Evolutionary conservation across 2,797 vertebrate genomes (phyloP).

Genomic region (Clamator glandarius): DNA sequence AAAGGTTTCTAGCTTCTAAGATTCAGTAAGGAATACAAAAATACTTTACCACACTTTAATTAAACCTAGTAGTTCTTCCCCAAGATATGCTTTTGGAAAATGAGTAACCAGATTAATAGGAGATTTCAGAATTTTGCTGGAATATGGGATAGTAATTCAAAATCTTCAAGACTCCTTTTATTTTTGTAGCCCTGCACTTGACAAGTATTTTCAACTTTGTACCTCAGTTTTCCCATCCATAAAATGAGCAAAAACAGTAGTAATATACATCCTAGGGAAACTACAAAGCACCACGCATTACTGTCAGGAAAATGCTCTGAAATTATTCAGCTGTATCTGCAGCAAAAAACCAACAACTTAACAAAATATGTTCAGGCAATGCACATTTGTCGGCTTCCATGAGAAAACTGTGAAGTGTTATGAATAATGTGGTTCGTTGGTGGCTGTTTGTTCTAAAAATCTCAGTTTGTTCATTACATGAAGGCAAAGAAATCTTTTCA

Average conservation of each 20-base stretch:
- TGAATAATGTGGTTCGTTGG: slow-evolving; percentile 54
- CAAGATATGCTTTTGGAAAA: background rate
- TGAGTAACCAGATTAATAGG: background rate
- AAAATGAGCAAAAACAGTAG: slow-evolving; percentile 22
- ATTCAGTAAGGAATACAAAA: slow-evolving; percentile 23
- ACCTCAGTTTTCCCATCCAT: slow-evolving; percentile 1
- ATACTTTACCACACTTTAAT: slow-evolving; percentile 24
- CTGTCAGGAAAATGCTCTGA: slow-evolving; percentile 38
- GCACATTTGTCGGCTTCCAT: slow-evolving; percentile 58
- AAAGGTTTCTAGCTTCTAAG: slow-evolving; percentile 53
- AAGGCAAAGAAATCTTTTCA: slow-evolving; percentile 30
- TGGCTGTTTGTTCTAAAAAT: slow-evolving; percentile 58
- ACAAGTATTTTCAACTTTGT: background rate
- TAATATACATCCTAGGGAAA: background rate
- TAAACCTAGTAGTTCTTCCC: background rate
- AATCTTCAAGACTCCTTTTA: background rate
- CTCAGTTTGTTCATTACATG: background rate
- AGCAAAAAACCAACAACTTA: slow-evolving; percentile 36
- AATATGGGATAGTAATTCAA: background rate
- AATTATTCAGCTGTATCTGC: slow-evolving; percentile 57
- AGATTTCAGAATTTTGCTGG: background rate
- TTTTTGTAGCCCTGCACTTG: background rate
- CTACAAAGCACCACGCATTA: slow-evolving; percentile 1
- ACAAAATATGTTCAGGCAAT: slow-evolving; percentile 67
- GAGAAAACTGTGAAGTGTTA: slow-evolving; percentile 66